phyloP scores from a whole-genome alignment of 1,140 invertebrate genomes.

The Neodiprion pinetum region DNA sequence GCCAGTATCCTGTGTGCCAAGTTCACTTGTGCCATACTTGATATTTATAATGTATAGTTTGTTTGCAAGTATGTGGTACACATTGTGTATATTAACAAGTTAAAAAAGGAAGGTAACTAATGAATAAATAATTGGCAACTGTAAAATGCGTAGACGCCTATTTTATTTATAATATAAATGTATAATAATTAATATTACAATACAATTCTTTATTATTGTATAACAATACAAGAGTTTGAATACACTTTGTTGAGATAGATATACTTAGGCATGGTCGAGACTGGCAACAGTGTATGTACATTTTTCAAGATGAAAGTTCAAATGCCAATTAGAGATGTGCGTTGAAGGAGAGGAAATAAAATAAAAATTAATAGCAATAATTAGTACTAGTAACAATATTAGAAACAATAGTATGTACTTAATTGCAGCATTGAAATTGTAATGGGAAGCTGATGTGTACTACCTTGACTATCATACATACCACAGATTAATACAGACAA shows the following conservation, averaged over 20 bases:
- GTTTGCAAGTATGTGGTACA: no score
- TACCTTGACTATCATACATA: conserved; percentile 52
- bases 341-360: conserved; percentile 24
- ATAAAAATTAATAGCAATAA: conserved; percentile 31
- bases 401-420: conserved; percentile 38
- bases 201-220: conserved; percentile 40
- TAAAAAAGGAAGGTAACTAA: neutral
- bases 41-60: no score
- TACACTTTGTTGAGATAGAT: conserved; percentile 47
- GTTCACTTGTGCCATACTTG: no score
- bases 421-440: conserved; percentile 42
- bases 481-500: conserved; percentile 60
- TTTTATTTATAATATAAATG: conserved; percentile 46
- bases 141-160: conserved; percentile 34
- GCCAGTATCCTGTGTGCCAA: no score
- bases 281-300: conserved; percentile 46
- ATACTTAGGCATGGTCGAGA: conserved; percentile 47
- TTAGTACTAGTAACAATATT: conserved; percentile 28
- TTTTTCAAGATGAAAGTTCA: conserved; percentile 39
- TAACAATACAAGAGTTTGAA: conserved; percentile 53
- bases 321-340: conserved; percentile 34
- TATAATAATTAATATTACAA: conserved; percentile 51
- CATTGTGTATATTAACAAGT: no score
- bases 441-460: conserved; percentile 44
- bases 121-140: neutral